Evolutionary conservation across 2,113 vertebrate species (phyloP).

Genomic region (Panthera leo): DNA sequence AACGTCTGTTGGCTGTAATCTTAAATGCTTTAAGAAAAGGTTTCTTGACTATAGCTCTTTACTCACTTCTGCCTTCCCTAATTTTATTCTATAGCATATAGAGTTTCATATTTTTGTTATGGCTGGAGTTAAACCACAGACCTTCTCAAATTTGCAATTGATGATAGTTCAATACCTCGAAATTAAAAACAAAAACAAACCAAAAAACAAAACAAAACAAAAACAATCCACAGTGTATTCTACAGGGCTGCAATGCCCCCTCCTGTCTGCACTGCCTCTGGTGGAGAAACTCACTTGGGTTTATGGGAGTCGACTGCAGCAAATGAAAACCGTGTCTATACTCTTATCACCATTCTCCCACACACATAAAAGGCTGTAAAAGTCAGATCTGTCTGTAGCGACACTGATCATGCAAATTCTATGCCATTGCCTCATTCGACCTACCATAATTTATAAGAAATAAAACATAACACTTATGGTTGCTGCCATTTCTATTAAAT

Average conservation of each 20-base stretch:
- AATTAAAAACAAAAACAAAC: background rate
- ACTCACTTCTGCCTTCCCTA: background rate
- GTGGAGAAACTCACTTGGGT: background rate
- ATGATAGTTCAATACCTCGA: background rate
- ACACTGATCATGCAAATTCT: background rate
- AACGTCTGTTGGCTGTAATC: background rate
- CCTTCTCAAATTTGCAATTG: background rate
- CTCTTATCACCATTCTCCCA: background rate
- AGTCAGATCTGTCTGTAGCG: background rate
- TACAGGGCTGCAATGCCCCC: conserved; percentile 49
- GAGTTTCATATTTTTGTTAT: conserved; percentile 45
- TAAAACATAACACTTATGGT: background rate
- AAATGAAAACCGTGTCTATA: background rate
- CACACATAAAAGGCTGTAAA: background rate
- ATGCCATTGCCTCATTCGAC: background rate
- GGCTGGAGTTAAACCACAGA: conserved; percentile 27
- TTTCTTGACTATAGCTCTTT: background rate
- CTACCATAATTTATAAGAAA: background rate
- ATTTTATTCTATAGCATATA: background rate
- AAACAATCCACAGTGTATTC: background rate
- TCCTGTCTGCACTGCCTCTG: conserved; percentile 52
- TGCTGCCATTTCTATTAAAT: conserved; percentile 14
- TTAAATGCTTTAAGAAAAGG: conserved; percentile 10
- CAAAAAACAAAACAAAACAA: background rate
- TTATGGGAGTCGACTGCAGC: background rate